phyloP scores from a whole-genome alignment of 2,888 invertebrate genomes.

The Agrotis exclamationis region DNA sequence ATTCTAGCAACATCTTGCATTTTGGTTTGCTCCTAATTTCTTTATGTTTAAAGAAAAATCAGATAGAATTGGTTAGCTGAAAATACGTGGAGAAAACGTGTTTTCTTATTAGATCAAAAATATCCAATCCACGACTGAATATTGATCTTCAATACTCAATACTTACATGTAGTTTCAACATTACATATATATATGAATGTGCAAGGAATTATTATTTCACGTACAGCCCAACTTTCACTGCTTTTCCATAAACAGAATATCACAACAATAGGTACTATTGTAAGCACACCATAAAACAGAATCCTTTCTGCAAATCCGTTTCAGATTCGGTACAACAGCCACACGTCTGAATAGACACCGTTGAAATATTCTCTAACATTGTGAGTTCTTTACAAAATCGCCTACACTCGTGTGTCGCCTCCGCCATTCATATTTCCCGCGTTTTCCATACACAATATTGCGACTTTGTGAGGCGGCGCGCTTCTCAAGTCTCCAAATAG shows the following conservation, averaged over 20 bases:
- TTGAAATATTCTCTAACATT: conserved; percentile 61
- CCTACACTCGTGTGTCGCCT: conserved; percentile 79
- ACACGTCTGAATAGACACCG: conserved; percentile 52
- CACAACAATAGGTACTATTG: conserved; percentile 11
- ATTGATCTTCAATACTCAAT: background rate
- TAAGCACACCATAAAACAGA: conserved; percentile 25
- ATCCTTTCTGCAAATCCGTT: conserved; percentile 48
- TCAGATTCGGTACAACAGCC: conserved; percentile 41
- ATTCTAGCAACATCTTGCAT: no score
- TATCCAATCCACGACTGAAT: background rate
- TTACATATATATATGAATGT: background rate
- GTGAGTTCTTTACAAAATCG: conserved; percentile 80
- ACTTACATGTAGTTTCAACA: background rate
- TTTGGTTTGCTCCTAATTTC: no score
- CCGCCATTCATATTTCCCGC: conserved; percentile 87
- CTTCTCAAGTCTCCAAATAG: conserved; percentile 89
- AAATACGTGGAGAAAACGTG: no score
- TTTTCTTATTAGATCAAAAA: background rate
- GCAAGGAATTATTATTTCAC: background rate
- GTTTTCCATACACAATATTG: conserved; percentile 90
- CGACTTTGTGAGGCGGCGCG: conserved; percentile 83
- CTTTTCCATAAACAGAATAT: background rate
- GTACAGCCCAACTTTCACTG: conserved; percentile 14
- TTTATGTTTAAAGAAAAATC: no score
- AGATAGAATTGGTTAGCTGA: no score